These are phyloP conservation scores for Pandion haliaetus DNA, from an alignment of 2,113 vertebrate genomes.

Conservation along the genomic window DNA sequence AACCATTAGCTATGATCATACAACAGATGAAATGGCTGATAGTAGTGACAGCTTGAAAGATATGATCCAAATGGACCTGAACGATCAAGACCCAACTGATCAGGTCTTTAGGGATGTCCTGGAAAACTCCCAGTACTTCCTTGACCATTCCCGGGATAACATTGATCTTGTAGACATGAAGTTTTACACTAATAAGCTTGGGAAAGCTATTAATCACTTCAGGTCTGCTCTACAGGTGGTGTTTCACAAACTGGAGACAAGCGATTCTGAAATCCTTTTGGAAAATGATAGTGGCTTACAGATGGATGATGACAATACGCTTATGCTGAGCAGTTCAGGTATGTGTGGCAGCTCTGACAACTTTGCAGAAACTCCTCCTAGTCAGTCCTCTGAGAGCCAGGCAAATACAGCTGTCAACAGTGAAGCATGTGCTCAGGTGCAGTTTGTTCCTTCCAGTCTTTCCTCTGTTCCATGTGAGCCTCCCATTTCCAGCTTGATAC, in stretches of 20 bases:
- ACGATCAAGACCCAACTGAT: constrained; percentile 74
- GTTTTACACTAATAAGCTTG: constrained; percentile 83
- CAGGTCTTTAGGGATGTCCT: constrained; percentile 77
- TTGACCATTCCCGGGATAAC: constrained; percentile 67
- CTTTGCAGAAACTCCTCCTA: constrained; percentile 73
- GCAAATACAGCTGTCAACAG: constrained; percentile 48
- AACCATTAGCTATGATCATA: constrained; percentile 59
- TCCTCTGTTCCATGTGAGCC: constrained; percentile 43
- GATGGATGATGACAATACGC: constrained; percentile 62
- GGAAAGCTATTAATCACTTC: constrained; percentile 85
- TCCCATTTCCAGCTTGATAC: background rate
- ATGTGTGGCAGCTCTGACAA: constrained; percentile 67
- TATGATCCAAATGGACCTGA: constrained; percentile 79
- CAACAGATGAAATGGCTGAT: constrained; percentile 63
- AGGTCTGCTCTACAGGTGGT: constrained; percentile 86
- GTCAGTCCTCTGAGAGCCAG: constrained; percentile 73
- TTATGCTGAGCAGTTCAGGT: constrained; percentile 60
- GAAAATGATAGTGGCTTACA: constrained; percentile 72
- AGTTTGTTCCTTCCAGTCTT: constrained; percentile 30
- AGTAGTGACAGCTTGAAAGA: constrained; percentile 74
- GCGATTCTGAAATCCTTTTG: constrained; percentile 70
- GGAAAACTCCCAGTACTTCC: constrained; percentile 75
- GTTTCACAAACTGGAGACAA: constrained; percentile 84
- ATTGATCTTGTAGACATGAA: constrained; percentile 74
- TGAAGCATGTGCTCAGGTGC: constrained; percentile 25